Evolutionary conservation across 2,797 vertebrate genomes (phyloP).

Genomic region (Phylloscopus collybita): DNA sequence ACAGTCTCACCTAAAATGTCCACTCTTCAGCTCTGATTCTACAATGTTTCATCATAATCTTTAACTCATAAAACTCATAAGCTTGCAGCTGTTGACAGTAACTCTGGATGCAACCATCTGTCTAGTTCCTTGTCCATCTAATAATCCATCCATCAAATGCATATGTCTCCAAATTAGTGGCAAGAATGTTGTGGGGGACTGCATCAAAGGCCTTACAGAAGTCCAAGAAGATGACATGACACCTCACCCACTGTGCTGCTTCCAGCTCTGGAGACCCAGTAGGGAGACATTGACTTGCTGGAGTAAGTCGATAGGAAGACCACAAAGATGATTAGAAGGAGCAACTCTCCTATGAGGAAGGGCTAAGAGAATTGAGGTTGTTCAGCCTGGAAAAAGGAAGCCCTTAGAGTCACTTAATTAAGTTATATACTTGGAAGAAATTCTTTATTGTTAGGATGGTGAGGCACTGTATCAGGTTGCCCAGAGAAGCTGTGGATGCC

Average conservation of each 20-base stretch:
- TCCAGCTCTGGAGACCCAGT: background rate
- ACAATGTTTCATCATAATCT: background rate
- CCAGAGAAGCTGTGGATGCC: background rate
- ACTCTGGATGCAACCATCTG: too few species aligned
- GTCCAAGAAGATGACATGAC: background rate
- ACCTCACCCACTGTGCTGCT: rapidly evolving
- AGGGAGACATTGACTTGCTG: background rate
- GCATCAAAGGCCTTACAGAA: background rate
- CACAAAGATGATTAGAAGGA: background rate
- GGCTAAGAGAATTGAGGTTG: too few species aligned
- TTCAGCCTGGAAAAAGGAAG: background rate
- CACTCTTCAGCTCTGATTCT: background rate
- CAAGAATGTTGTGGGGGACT: background rate
- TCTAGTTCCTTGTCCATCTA: background rate
- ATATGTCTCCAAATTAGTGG: background rate
- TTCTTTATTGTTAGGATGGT: background rate
- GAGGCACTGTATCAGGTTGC: background rate
- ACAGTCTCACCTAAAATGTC: background rate
- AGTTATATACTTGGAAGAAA: background rate
- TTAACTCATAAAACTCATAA: background rate
- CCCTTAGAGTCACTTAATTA: background rate
- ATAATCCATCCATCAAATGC: background rate
- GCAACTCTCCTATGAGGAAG: background rate
- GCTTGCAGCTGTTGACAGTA: background rate
- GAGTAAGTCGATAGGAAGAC: background rate